phyloP scores from a whole-genome alignment of 64 coral and sea anemone species.

The Actinia equina region DNA sequence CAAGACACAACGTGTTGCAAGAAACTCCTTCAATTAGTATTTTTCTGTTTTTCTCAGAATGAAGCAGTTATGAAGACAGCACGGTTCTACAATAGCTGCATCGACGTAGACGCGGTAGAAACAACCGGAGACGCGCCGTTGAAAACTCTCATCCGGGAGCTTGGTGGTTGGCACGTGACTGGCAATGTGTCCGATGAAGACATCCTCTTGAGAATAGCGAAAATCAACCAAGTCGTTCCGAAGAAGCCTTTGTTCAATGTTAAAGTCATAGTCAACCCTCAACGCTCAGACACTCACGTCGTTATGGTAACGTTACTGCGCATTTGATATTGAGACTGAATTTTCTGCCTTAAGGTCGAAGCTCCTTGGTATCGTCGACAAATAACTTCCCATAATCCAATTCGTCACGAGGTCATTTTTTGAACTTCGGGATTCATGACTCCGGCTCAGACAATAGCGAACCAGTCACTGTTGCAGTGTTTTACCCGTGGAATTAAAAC shows the following conservation, averaged over 20 bases:
- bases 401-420: no score
- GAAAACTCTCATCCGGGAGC: slow-evolving; percentile 55
- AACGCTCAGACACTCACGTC: slow-evolving; percentile 51
- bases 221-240: slow-evolving; percentile 54
- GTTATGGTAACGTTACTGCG: slow-evolving; percentile 17
- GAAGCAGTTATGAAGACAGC: slow-evolving; percentile 77
- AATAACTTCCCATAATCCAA: no score
- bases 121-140: slow-evolving; percentile 26
- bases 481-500: no score
- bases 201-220: slow-evolving; percentile 27
- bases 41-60: slow-evolving; percentile 31
- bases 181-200: slow-evolving; percentile 22
- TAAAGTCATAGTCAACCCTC: slow-evolving; percentile 31
- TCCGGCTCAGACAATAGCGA: no score
- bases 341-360: no score
- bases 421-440: no score
- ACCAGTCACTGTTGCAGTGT: no score
- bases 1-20: no score
- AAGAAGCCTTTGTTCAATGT: slow-evolving; percentile 57
- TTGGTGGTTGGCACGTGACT: slow-evolving; percentile 75
- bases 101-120: slow-evolving; percentile 42
- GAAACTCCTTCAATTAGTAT: neutral
- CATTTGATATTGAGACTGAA: no score
- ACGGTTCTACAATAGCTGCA: slow-evolving; percentile 53
- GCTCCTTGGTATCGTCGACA: no score